Percentiles rank a stretch among this genome's conserved stretches.
Evolutionary conservation across 2,888 invertebrate genomes (phyloP).

Genomic region (Blera fallax): DNA sequence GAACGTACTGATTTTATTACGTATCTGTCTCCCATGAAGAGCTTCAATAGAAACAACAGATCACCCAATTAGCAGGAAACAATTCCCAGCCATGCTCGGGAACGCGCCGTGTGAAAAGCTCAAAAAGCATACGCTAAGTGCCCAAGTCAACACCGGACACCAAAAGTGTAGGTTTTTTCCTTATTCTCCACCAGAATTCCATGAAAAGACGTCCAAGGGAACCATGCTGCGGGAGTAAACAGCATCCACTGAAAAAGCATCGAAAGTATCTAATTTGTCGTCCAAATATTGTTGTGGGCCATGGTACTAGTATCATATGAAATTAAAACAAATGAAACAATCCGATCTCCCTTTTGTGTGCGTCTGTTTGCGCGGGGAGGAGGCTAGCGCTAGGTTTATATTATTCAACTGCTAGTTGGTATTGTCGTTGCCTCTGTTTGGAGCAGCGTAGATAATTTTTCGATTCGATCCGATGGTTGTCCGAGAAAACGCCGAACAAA

Average conservation of each 20-base stretch:
- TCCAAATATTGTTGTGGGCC: constrained; percentile 64
- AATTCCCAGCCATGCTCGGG: constrained; percentile 44
- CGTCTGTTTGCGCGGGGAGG: no score
- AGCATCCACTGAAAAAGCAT: constrained; percentile 24
- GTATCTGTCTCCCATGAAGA: constrained; percentile 67
- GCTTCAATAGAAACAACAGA: constrained; percentile 72
- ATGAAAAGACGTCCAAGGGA: constrained; percentile 3
- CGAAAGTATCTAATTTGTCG: constrained; percentile 63
- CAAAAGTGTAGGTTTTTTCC: background rate
- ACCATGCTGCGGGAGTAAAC: constrained; percentile 9
- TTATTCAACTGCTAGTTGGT: constrained; percentile 11
- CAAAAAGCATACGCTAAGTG: constrained; percentile 57
- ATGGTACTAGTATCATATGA: constrained; percentile 21
- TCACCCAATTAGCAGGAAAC: constrained; percentile 69
- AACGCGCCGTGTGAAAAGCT: constrained; percentile 63
- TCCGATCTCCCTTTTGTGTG: constrained; percentile 19
- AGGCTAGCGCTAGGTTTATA: background rate
- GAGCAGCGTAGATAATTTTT: constrained; percentile 42
- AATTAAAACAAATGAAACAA: constrained; percentile 66
- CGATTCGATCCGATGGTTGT: constrained; percentile 50
- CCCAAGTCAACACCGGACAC: constrained; percentile 36
- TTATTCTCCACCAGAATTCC: constrained; percentile 19
- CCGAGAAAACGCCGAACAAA: constrained; percentile 13
- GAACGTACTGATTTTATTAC: constrained; percentile 57
- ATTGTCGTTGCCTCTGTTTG: constrained; percentile 49